Base-by-base conservation (phyloP, 2,888 invertebrate genomes). In the Chorisops tibialis region DNA sequence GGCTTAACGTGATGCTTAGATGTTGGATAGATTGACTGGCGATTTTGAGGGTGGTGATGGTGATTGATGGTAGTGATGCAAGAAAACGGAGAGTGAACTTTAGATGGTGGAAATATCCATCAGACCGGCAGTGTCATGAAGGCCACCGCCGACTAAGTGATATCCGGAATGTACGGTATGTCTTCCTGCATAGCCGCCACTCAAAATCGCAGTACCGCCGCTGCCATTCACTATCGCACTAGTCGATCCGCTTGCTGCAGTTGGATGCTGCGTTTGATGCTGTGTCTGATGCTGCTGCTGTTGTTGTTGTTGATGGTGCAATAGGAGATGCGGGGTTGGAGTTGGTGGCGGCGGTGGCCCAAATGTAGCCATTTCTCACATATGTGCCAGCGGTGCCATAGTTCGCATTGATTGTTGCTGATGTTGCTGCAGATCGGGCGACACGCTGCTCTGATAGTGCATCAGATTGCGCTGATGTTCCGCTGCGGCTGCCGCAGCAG, bases 321-420 rank as follows among this genome's bases (percentile, higher is more conserved):
- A 67, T 12, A 58, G 62, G 12, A 66, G 67, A 6, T 67, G 67
- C 9, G 67, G 67, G 7, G 64, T 64, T 9, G 64, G 61, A 50
- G 66, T 59, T 37, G 67, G 67, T 48, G 60, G 14, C 21, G 59
- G 66, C 59, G 50, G 66, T 66, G 54, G 65, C 43, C 67, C 62
- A 65, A 65, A 76, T 67, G 70, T 72, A 73, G 76, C 77, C 75
- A 78, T 76, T 74, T 78, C 79, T 79, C 79, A 79, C 79, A 79
- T 79, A 66, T 79, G 79, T 68, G 78, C 75, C 67, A 79, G 69
- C n/a, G 78, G 78, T 56, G 78, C 77, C 79, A 79, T 79, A 38
- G 75, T 70, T 51, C 77, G 71, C 73, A 78, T 73, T 66, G 77
- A 75, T 67, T 78, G 78, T 67, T 78, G 78, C 62, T 78, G 78